Conservation (phyloP, 2,797 vertebrate genomes). For the Miichthys miiuy region DNA sequence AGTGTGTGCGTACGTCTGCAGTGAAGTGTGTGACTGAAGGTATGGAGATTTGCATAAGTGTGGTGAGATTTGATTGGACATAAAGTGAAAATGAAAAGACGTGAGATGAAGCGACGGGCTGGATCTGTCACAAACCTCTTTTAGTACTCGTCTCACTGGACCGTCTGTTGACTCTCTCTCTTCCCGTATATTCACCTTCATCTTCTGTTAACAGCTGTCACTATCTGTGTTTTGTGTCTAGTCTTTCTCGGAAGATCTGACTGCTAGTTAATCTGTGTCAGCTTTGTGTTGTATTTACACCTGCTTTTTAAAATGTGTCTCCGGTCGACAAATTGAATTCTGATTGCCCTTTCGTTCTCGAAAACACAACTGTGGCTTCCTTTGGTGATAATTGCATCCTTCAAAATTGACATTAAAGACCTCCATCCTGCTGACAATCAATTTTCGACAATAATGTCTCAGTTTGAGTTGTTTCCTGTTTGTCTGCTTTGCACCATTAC, state of each 20-base stretch:
- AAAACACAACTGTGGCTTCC: constrained; percentile 1
- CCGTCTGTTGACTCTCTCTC: constrained; percentile 19
- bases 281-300: constrained; percentile 21
- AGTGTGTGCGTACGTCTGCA: not conserved
- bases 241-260: constrained; percentile 36
- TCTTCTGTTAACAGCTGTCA: constrained; percentile 25
- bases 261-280: constrained; percentile 39
- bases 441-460: constrained; percentile 25
- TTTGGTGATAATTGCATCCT: constrained; percentile 47
- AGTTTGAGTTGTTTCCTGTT: constrained; percentile 13
- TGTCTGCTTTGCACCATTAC: not conserved
- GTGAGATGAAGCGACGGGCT: not conserved
- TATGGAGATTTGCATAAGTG: not conserved
- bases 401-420: constrained; percentile 36
- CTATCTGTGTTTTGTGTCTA: constrained; percentile 19
- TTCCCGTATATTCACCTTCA: constrained; percentile 49
- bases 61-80: constrained; percentile 1
- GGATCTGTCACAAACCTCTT: constrained; percentile 19
- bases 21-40: not conserved
- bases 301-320: constrained; percentile 35
- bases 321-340: constrained; percentile 38
- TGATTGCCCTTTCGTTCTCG: constrained; percentile 55
- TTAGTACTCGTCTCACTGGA: not conserved
- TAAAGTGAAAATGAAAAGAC: not conserved
- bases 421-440: constrained; percentile 34